Base-by-base conservation (phyloP, 2,888 invertebrate genomes). In the Andrena marginata region DNA sequence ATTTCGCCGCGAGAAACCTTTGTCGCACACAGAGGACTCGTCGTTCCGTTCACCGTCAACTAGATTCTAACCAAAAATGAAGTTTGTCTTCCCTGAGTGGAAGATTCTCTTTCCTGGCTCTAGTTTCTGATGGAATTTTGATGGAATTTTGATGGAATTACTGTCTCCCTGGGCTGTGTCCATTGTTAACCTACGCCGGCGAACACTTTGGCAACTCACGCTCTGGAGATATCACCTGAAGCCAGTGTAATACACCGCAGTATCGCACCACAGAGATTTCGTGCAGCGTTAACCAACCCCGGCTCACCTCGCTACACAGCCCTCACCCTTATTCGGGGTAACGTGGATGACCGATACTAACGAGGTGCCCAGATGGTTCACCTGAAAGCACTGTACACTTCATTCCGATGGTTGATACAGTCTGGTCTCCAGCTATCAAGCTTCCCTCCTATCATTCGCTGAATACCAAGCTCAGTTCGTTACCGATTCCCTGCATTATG, bases 321-420 rank as follows among this genome's bases (percentile, higher is more conserved):
- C 35, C 54, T 49, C 65, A 23, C 13, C 29, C 77, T 69, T 64
- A 48, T 73, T 69, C 31, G 31, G 42, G 42, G 31, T 31, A 35
- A 71, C 33, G 54, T 65, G 76, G 69, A 76, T 42, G 71, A 76
- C 56, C 82, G 69, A 64, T 75, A 64, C 63, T 69, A 80, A 72
- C 76, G 68, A 80, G 77, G n/a, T 51, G 59, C 26, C 67, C 59
- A 59, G 20, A 59, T 54, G 65, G 16, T 65, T 49, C 31, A n/a
- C 42, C 60, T 20, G 33, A 35, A 31, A 68, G 16, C 35, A 23
- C 23, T 26, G 69, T 59, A n/a, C 54, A 35, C 54, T 56, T 68
- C 54, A 10, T 56, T 26, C 56, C 16, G 26, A 23, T 56, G 56
- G 23, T 13, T 23, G 26, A 56, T 56, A 56, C 26, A 23, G 4